Evolutionary conservation across 2,113 vertebrate species (phyloP).

Genomic region (Microcebus jonahi): DNA sequence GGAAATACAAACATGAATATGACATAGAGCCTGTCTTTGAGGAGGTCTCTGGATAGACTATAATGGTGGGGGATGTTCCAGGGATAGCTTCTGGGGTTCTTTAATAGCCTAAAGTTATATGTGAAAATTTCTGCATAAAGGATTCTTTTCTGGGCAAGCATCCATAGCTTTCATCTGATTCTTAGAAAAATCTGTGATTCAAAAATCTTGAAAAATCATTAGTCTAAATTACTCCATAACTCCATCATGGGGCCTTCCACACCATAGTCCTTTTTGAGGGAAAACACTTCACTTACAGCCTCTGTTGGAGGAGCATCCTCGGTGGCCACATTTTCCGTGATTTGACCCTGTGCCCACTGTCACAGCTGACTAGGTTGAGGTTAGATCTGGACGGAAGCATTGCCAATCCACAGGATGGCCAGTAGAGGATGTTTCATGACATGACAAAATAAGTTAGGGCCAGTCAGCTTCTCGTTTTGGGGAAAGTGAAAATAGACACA

Average conservation of each 20-base stretch:
- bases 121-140: background rate
- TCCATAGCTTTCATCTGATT: background rate
- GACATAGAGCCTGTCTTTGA: background rate
- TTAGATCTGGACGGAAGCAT: background rate
- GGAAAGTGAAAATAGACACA: background rate
- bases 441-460: background rate
- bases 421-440: background rate
- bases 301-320: background rate
- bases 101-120: background rate
- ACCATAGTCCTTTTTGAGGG: background rate
- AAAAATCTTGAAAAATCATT: background rate
- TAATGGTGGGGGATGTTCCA: background rate
- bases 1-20: background rate
- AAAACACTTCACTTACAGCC: background rate
- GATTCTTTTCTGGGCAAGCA: background rate
- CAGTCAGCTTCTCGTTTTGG: background rate
- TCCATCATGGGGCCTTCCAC: background rate
- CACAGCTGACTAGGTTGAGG: background rate
- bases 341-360: background rate
- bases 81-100: background rate
- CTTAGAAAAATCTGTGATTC: constrained; percentile 14
- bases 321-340: background rate
- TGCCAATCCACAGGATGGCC: background rate
- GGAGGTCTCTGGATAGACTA: background rate
- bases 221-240: background rate